phyloP scores from a whole-genome alignment of 2,888 invertebrate species.

The Polyommatus iphigenia region DNA sequence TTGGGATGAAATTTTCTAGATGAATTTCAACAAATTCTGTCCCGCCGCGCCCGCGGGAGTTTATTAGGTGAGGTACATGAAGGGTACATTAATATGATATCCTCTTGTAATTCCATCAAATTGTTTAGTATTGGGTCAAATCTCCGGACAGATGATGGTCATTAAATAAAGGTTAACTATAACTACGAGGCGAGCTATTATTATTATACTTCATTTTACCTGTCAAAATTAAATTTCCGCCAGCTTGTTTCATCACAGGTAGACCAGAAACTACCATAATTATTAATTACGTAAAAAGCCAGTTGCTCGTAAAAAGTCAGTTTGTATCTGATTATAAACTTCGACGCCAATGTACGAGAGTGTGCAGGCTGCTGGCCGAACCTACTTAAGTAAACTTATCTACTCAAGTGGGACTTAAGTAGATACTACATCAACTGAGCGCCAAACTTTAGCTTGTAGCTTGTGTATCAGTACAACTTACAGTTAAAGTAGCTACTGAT shows the following conservation, averaged over 20 bases:
- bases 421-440: not conserved
- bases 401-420: not conserved
- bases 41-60: not conserved
- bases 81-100: constrained; percentile 21
- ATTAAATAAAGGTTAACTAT: not conserved
- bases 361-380: not conserved
- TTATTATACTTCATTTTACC: not conserved
- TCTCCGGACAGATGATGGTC: not conserved
- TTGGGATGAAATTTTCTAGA: constrained; percentile 22
- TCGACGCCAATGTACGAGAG: not conserved
- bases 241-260: not conserved
- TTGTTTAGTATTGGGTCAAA: constrained; percentile 1
- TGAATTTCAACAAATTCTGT: constrained; percentile 28
- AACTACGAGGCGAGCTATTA: too few species aligned
- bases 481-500: not conserved
- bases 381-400: not conserved
- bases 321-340: not conserved
- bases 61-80: constrained; percentile 11
- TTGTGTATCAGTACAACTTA: not conserved
- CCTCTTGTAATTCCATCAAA: not conserved
- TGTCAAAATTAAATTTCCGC: not conserved
- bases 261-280: too few species aligned
- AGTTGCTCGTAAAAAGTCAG: too few species aligned
- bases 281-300: too few species aligned
- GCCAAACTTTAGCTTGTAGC: not conserved